Conservation (phyloP, 2,888 invertebrate genomes). For the Enchytraeus crypticus region DNA sequence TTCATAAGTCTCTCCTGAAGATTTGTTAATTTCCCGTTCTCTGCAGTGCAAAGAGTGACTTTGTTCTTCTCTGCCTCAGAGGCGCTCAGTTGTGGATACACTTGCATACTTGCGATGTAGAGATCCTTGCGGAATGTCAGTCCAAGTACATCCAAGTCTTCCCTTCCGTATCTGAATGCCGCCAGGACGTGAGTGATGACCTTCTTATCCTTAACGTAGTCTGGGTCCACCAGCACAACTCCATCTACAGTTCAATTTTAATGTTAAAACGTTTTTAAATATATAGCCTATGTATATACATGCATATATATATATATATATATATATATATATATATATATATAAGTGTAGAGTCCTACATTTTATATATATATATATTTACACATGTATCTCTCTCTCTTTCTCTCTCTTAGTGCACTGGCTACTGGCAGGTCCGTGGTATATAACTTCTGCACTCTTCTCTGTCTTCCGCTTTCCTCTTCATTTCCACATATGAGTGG, state of each 20-base stretch:
- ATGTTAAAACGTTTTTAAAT: background rate
- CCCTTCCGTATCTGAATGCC: conserved; percentile 94
- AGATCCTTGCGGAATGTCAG: conserved; percentile 94
- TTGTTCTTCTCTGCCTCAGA: conserved; percentile 28
- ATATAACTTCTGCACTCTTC: too few species aligned
- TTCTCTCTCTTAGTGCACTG: too few species aligned
- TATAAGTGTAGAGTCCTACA: too few species aligned
- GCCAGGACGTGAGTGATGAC: conserved; percentile 94
- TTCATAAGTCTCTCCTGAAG: conserved; percentile 88
- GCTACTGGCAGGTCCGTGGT: too few species aligned
- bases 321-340: too few species aligned
- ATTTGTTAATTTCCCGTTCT: conserved; percentile 67
- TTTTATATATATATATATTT: too few species aligned
- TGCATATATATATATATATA: too few species aligned
- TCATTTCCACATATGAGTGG: too few species aligned
- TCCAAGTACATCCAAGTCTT: conserved; percentile 95
- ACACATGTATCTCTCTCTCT: too few species aligned
- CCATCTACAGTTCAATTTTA: conserved; percentile 65
- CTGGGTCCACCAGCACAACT: conserved; percentile 93
- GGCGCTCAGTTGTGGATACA: conserved; percentile 58
- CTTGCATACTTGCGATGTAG: conserved; percentile 81
- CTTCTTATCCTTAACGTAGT: conserved; percentile 90
- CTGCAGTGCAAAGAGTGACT: too few species aligned
- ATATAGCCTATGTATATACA: background rate
- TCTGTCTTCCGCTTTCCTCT: too few species aligned